Conservation (phyloP, 2,888 invertebrate species). For the Cremastinae sp. region DNA sequence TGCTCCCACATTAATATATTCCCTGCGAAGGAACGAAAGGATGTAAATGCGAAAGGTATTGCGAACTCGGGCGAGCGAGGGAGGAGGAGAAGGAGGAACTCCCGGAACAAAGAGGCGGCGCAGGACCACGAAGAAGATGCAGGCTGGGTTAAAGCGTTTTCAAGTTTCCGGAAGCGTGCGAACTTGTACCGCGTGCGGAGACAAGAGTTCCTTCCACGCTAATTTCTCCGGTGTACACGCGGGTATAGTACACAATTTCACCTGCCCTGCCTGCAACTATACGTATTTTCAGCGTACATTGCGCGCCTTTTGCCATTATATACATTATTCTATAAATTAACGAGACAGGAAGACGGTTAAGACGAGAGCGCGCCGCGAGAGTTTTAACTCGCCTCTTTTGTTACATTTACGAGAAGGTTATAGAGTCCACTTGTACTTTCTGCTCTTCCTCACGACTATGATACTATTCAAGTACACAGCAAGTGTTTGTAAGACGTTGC, state of each 20-base stretch:
- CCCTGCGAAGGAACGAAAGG: slow-evolving; percentile 33
- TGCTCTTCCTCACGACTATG: too few relatives aligned
- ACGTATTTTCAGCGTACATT: neutral
- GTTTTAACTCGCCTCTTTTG: too few relatives aligned
- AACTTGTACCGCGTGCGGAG: slow-evolving; percentile 58
- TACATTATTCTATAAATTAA: slow-evolving; percentile 25
- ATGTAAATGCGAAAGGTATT: slow-evolving; percentile 41
- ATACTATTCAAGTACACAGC: too few relatives aligned
- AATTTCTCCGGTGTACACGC: slow-evolving; percentile 56
- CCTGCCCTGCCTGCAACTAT: too few relatives aligned
- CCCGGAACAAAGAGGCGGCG: too few relatives aligned
- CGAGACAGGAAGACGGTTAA: slow-evolving; percentile 26
- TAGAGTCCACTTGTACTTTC: slow-evolving; percentile 55
- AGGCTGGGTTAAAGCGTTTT: slow-evolving; percentile 62
- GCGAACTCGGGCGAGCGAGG: slow-evolving; percentile 4
- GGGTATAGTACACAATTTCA: slow-evolving; percentile 41
- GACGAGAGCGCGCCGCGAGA: slow-evolving; percentile 33
- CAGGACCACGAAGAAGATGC: too few relatives aligned
- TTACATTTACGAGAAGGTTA: neutral
- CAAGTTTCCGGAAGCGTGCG: slow-evolving; percentile 65
- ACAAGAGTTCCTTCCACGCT: slow-evolving; percentile 59
- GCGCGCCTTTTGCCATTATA: neutral
- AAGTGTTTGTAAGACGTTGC: too few relatives aligned
- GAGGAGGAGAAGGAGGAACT: neutral
- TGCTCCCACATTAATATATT: slow-evolving; percentile 52